These are phyloP conservation scores for Lepilemur ruficaudatus DNA, from an alignment of 2,797 vertebrate species.

Conservation along the genomic window DNA sequence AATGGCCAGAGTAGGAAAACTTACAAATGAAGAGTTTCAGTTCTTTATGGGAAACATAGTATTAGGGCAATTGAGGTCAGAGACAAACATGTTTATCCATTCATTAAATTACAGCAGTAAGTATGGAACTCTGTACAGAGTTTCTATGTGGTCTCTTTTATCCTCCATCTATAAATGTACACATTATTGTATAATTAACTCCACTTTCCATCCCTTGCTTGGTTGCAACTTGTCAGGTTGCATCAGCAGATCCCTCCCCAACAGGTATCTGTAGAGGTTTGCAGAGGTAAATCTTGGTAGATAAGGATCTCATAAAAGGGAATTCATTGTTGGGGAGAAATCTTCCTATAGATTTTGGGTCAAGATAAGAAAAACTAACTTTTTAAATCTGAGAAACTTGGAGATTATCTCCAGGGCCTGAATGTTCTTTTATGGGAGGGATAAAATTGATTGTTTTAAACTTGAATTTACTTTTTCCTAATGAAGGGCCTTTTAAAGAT, in stretches of 20 bases:
- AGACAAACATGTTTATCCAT: neutral
- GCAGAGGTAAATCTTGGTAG: neutral
- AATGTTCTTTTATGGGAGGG: neutral
- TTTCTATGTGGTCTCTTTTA: neutral
- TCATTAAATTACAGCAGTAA: neutral
- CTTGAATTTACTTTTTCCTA: neutral
- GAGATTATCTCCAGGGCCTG: neutral
- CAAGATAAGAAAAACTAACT: conserved; percentile 21
- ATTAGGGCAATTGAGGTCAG: neutral
- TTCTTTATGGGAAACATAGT: neutral
- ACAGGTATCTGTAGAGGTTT: neutral
- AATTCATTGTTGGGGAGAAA: neutral
- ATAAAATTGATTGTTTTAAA: neutral
- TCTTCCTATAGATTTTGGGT: neutral
- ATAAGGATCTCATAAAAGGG: neutral
- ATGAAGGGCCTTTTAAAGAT: neutral
- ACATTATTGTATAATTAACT: accelerated
- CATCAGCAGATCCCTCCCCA: no score
- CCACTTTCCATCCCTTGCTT: neutral
- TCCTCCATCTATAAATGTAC: neutral
- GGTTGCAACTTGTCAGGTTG: no score
- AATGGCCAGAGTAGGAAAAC: neutral
- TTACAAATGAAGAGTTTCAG: neutral
- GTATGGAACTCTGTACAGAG: neutral
- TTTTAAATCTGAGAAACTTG: conserved; percentile 30